Percentiles rank a stretch among this genome's conserved stretches.
Conservation (phyloP, 2,888 invertebrate genomes). For the Dysmachus trigonus region DNA sequence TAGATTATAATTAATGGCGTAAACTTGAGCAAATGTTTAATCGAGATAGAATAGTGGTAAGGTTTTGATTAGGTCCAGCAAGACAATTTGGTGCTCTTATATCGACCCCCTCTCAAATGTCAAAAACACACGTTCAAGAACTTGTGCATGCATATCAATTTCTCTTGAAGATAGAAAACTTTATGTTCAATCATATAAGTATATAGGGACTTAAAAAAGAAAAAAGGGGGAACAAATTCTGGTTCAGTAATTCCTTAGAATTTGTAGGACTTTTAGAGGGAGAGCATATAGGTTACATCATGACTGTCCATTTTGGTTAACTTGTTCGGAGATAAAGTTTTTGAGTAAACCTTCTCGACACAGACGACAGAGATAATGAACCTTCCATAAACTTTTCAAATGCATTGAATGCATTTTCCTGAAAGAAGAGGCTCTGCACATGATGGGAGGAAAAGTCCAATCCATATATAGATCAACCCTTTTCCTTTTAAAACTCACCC, state of each 20-base stretch:
- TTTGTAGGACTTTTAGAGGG: neutral
- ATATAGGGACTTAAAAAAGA: too few species aligned
- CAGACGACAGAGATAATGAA: neutral
- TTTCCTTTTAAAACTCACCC: neutral
- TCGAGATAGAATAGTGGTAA: neutral
- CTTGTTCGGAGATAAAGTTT: neutral
- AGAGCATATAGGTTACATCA: neutral
- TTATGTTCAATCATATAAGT: neutral
- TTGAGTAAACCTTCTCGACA: neutral
- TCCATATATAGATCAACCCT: neutral
- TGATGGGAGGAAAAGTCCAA: neutral
- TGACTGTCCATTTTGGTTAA: neutral
- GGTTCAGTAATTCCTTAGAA: neutral
- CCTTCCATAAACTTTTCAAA: neutral
- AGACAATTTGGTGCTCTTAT: neutral
- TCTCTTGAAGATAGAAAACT: neutral
- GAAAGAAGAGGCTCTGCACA: neutral
- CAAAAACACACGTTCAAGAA: neutral
- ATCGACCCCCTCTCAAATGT: neutral
- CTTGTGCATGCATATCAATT: neutral
- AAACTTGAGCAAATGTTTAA: slow-evolving; percentile 1
- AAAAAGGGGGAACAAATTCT: neutral
- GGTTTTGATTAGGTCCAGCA: neutral
- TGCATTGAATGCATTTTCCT: neutral
- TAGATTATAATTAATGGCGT: neutral